Conservation (phyloP, 2,113 vertebrate genomes). For the Terrapene triunguis region DNA sequence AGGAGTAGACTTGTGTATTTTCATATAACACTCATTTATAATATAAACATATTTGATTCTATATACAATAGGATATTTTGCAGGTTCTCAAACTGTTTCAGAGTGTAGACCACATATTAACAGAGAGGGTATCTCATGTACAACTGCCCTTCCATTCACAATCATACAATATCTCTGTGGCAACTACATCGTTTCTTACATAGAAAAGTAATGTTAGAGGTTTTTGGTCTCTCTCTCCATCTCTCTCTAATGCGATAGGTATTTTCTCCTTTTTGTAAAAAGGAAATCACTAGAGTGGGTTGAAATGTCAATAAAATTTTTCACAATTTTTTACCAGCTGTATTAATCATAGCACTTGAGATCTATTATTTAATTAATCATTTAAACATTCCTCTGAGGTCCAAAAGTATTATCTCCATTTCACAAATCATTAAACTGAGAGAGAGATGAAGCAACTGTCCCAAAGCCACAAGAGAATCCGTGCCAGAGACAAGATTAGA, state of each 20-base stretch:
- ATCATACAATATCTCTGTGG: not conserved
- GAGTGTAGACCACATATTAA: not conserved
- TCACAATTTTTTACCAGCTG: not conserved
- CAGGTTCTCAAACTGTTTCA: not conserved
- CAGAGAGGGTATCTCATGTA: not conserved
- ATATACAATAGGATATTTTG: not conserved
- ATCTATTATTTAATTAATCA: not conserved
- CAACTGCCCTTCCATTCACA: not conserved
- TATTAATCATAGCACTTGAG: not conserved
- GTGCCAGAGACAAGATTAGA: not conserved
- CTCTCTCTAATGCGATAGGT: not conserved
- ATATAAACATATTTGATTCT: not conserved
- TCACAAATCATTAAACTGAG: constrained; percentile 14
- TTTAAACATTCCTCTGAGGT: not conserved
- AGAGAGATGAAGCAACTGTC: not conserved
- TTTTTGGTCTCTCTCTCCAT: not conserved
- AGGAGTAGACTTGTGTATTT: not conserved
- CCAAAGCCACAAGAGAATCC: not conserved
- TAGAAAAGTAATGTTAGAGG: not conserved
- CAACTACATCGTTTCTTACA: not conserved
- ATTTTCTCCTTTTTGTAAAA: not conserved
- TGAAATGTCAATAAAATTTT: not conserved
- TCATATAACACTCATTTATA: not conserved
- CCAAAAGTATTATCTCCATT: not conserved
- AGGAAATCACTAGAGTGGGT: not conserved